Conservation (phyloP, 2,113 vertebrate genomes). For the Heterocephalus glaber region DNA sequence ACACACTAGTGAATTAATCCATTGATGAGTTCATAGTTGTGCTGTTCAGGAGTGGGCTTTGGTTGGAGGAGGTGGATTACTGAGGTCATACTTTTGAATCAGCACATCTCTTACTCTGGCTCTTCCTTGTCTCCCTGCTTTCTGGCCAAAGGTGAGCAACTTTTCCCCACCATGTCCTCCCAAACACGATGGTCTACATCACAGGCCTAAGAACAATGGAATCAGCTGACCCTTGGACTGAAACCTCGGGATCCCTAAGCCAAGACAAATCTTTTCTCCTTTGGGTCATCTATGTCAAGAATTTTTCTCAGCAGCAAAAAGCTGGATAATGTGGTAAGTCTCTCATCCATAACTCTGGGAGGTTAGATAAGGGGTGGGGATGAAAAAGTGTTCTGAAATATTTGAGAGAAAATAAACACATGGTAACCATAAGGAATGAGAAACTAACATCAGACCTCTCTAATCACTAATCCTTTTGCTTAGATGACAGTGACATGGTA, state of each 20-base stretch:
- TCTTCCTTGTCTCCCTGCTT: not conserved
- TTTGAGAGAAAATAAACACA: not conserved
- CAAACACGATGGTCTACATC: not conserved
- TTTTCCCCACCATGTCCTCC: not conserved
- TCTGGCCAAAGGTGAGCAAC: not conserved
- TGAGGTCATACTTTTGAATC: not conserved
- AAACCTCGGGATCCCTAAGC: not conserved
- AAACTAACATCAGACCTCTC: not conserved
- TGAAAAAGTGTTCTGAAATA: not conserved
- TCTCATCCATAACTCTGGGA: not conserved
- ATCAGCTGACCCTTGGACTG: not conserved
- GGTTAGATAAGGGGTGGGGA: no score
- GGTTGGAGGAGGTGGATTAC: not conserved
- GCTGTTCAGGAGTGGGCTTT: not conserved
- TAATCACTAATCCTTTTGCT: not conserved
- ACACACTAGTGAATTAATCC: no score
- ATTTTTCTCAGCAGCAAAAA: not conserved
- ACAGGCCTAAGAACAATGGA: not conserved
- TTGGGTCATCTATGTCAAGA: not conserved
- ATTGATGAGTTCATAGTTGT: not conserved
- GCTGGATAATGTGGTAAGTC: not conserved
- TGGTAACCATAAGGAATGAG: not conserved
- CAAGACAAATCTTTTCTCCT: not conserved
- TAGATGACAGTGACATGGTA: not conserved
- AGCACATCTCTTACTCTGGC: not conserved